These are phyloP conservation scores for Brachionus plicatilis DNA, from an alignment of 1,140 invertebrate species.

Conservation along the genomic window DNA sequence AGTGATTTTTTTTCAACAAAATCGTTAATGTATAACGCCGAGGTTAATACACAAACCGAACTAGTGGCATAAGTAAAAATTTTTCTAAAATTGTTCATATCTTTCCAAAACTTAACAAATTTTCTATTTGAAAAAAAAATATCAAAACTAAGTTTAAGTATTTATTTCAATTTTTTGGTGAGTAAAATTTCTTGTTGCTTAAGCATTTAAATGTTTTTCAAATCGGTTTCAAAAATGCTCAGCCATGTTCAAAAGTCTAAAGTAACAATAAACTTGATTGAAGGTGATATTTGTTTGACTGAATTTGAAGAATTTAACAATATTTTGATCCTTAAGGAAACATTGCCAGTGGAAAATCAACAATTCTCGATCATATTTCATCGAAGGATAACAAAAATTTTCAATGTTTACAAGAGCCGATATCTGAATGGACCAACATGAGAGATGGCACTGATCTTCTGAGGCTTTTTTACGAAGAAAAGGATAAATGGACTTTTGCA, in stretches of 20 bases:
- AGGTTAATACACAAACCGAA: background rate
- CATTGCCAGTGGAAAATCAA: constrained; percentile 36
- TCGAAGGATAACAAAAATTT: background rate
- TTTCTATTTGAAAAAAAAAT: background rate
- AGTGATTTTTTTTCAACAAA: background rate
- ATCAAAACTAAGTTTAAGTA: background rate
- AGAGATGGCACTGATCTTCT: background rate
- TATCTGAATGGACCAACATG: constrained; percentile 40
- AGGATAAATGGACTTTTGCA: background rate
- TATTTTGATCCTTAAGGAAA: background rate
- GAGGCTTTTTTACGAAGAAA: constrained; percentile 25
- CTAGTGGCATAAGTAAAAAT: background rate
- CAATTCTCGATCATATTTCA: constrained; percentile 9
- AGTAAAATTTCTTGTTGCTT: background rate
- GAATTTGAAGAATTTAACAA: background rate
- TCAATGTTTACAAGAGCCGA: constrained; percentile 14
- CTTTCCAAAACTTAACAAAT: background rate
- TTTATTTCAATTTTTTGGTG: background rate
- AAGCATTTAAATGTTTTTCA: background rate
- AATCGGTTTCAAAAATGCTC: background rate
- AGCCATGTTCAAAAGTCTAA: background rate
- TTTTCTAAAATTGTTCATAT: constrained; percentile 30
- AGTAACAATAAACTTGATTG: background rate
- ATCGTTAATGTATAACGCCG: background rate
- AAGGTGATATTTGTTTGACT: background rate